Evolutionary conservation across 2,113 vertebrate genomes (phyloP).

Genomic region (Athene noctua): DNA sequence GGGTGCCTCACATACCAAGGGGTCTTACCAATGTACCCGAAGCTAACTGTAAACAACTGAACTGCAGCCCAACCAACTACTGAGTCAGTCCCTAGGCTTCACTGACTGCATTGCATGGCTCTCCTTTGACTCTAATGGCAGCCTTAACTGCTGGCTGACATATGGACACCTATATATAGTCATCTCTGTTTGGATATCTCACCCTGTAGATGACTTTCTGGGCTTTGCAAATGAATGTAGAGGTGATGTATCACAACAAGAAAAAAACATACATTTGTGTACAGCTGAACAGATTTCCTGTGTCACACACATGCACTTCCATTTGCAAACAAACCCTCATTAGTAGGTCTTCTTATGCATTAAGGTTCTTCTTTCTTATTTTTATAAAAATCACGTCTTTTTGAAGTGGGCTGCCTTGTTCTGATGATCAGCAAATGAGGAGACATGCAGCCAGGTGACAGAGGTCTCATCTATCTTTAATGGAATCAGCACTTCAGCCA

Average conservation of each 20-base stretch:
- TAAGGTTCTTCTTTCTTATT: background rate
- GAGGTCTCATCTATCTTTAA: background rate
- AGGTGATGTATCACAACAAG: background rate
- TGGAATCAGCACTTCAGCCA: background rate
- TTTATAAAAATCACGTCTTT: background rate
- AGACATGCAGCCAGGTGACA: background rate
- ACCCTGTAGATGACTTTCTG: background rate
- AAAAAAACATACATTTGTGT: background rate
- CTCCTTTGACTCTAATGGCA: background rate
- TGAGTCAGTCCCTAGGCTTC: background rate
- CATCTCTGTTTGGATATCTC: background rate
- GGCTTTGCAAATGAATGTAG: background rate
- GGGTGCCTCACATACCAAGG: background rate
- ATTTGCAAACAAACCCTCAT: background rate
- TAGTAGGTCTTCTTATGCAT: background rate
- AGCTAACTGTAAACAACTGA: background rate
- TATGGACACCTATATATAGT: background rate
- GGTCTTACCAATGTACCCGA: rapidly evolving
- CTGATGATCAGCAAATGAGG: background rate
- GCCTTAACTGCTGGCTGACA: background rate
- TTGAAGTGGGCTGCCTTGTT: background rate
- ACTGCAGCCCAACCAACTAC: background rate
- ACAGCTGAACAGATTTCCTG: background rate
- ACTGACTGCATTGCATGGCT: background rate
- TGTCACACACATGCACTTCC: background rate